These are phyloP conservation scores for Chelonia mydas DNA, from an alignment of 2,797 vertebrate genomes.

Conservation along the genomic window DNA sequence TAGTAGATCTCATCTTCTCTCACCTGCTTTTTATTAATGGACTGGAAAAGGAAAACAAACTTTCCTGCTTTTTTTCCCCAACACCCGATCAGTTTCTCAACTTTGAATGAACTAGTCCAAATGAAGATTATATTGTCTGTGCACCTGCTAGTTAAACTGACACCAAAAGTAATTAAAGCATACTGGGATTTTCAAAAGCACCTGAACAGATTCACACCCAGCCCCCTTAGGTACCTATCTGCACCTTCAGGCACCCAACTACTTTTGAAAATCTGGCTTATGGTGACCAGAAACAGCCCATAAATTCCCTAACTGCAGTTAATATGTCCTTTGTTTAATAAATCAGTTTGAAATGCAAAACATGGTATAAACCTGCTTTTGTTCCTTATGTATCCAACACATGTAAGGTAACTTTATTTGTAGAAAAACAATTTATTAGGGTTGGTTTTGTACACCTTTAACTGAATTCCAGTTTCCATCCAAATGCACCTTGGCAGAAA, in stretches of 20 bases:
- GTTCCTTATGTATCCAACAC: not conserved
- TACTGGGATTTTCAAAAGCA: no score
- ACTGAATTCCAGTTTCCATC: not conserved
- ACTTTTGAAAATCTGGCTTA: not conserved
- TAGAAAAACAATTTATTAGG: not conserved
- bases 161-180: not conserved
- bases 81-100: not conserved
- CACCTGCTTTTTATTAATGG: not conserved
- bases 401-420: not conserved
- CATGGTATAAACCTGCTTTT: not conserved
- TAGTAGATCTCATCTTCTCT: not conserved
- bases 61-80: not conserved
- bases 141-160: not conserved
- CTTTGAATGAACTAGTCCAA: not conserved
- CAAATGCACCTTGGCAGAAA: slow-evolving; percentile 22
- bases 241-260: not conserved
- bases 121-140: not conserved
- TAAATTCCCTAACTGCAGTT: not conserved
- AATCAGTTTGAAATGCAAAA: not conserved
- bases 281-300: not conserved
- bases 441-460: not conserved
- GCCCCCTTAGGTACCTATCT: not conserved
- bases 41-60: not conserved
- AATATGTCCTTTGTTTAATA: not conserved
- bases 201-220: no score